Evolutionary conservation across 2,113 vertebrate genomes (phyloP), one percentile per base, ranked within the genome.

Genomic region (Pollimyrus isidori): DNA sequence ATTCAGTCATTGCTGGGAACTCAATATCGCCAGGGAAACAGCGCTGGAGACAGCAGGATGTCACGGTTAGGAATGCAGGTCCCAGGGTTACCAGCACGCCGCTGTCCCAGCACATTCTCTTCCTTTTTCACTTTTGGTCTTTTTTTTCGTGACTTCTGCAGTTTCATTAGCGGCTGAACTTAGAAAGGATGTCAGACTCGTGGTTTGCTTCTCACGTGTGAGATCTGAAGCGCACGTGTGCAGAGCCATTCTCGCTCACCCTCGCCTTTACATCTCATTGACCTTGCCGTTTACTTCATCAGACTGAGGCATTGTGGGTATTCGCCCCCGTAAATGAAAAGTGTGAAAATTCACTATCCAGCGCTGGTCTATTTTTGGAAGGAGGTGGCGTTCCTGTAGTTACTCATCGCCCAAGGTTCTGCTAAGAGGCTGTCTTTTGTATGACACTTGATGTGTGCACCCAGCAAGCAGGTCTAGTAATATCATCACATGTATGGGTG

Each of bases 361-460:
- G 10, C 52, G 26, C 73, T 10, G 35, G 19, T 89, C 50, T 82
- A 56, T 89, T 82, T 30, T 21, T 30, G 86, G 69, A 45, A 82
- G 30, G 88, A 56, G 49, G 48, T 49, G 49, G 50, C 30, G 80
- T 49, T 53, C 76, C 69, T 50, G 88, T 39, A 89, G 82, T 88
- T 82, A 82, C 88, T 39, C 49, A 49, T 46, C 46, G 3, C 62
- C 73, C 23, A 73, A 19, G 26, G 69, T 48, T 49, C 50, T 49
- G 49, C 52, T 26, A 13, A 56, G 69, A 82, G 48, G 65, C 5
- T 48, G 48, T 82, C 50, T 19, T 3, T 39, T 35, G 7, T 52
- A 88, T 15, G 21, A 35, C 42, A 17, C 35, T 26, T 21, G 21
- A 21, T 35, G 26, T 15, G 87, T 65, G 69, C 7, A 2, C 46